Conservation (phyloP, 1,140 invertebrate genomes). For the Calliopsis andreniformis region DNA sequence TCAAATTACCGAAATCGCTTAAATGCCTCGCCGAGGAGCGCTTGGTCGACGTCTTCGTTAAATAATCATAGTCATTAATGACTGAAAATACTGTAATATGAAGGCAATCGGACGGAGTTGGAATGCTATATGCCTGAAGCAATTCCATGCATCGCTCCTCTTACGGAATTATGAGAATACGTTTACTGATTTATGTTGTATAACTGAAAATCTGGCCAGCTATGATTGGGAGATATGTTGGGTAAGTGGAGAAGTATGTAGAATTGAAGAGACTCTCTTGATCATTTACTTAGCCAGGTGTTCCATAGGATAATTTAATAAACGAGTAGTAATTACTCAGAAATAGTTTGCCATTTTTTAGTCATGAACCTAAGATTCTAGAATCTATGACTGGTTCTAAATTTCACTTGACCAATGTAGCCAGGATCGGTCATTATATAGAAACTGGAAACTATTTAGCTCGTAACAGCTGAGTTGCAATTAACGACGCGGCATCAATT, state of each 20-base stretch:
- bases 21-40: neutral
- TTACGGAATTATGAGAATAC: slow-evolving; percentile 8
- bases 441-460: slow-evolving; percentile 10
- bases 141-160: slow-evolving; percentile 15
- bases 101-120: slow-evolving; percentile 6
- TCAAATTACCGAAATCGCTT: neutral
- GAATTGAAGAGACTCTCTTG: neutral
- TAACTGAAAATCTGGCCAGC: too few relatives aligned
- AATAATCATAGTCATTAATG: neutral
- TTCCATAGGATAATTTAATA: neutral
- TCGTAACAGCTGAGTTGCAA: slow-evolving; percentile 25
- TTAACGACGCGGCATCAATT: slow-evolving; percentile 52
- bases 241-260: too few relatives aligned
- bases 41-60: neutral
- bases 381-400: neutral
- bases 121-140: neutral
- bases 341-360: neutral
- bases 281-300: too few relatives aligned
- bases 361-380: neutral
- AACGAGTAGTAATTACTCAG: neutral
- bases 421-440: neutral
- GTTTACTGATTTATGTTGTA: neutral
- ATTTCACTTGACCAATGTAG: neutral
- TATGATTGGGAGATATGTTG: too few relatives aligned
- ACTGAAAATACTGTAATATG: neutral